phyloP scores from a whole-genome alignment of 2,113 vertebrate species.

The Euleptes europaea region DNA sequence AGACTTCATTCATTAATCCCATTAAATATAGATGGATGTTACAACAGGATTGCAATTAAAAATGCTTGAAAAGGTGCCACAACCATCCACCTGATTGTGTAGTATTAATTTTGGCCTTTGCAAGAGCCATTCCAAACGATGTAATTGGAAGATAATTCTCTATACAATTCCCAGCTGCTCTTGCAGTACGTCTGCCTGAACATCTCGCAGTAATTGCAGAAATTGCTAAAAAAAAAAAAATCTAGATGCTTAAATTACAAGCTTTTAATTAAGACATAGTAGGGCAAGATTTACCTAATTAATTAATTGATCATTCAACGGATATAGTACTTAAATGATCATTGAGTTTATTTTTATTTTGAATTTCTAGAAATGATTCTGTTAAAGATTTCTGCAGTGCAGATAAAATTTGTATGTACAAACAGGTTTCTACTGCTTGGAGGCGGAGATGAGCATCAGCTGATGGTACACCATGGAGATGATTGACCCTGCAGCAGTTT shows the following conservation, averaged over 20 bases:
- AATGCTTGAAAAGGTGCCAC: background rate
- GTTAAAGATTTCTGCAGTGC: slow-evolving; percentile 8
- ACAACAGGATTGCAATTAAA: background rate
- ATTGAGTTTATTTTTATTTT: slow-evolving; percentile 30
- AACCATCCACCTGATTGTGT: background rate
- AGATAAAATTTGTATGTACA: slow-evolving; percentile 13
- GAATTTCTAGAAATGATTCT: background rate
- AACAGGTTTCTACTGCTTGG: slow-evolving; percentile 13
- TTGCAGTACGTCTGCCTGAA: slow-evolving; percentile 32
- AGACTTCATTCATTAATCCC: background rate
- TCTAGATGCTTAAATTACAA: slow-evolving; percentile 37
- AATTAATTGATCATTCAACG: slow-evolving; percentile 41
- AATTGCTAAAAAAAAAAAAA: slow-evolving; percentile 21
- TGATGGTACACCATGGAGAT: background rate
- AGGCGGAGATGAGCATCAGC: background rate
- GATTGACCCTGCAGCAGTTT: background rate
- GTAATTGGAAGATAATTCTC: slow-evolving; percentile 51
- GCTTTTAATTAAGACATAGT: slow-evolving; percentile 46
- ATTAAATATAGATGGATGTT: background rate
- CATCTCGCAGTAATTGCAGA: slow-evolving; percentile 11
- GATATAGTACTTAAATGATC: slow-evolving; percentile 12
- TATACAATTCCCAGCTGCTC: slow-evolving; percentile 28
- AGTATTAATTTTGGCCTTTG: slow-evolving; percentile 10
- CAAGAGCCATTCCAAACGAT: slow-evolving; percentile 9
- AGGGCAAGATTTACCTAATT: slow-evolving; percentile 20